These are phyloP conservation scores for Drosophila mercatorum DNA, from an alignment of 2,888 invertebrate genomes.

Conservation along the genomic window DNA sequence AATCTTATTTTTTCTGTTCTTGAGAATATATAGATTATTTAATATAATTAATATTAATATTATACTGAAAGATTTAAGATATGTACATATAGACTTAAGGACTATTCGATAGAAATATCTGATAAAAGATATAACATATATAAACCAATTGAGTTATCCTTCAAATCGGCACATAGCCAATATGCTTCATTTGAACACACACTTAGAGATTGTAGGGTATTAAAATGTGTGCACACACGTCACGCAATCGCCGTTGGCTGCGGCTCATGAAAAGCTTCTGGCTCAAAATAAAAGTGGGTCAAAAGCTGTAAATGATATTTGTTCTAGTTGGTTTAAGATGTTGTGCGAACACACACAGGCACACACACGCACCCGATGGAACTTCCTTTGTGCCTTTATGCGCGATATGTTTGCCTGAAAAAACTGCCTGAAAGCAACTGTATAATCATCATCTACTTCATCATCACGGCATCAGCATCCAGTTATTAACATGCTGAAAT, in stretches of 20 bases:
- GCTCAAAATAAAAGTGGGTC: slow-evolving; percentile 73
- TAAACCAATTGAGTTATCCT: neutral
- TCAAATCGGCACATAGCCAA: neutral
- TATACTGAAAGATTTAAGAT: too few species aligned
- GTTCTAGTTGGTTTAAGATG: slow-evolving; percentile 78
- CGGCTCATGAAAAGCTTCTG: slow-evolving; percentile 60
- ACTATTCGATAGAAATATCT: neutral
- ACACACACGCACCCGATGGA: neutral
- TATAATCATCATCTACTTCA: slow-evolving; percentile 49
- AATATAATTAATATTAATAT: too few species aligned
- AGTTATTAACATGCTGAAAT: slow-evolving; percentile 56
- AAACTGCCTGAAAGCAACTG: slow-evolving; percentile 39
- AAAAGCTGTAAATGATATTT: slow-evolving; percentile 80
- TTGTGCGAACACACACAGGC: slow-evolving; percentile 33
- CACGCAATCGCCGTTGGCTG: slow-evolving; percentile 60
- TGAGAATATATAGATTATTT: too few species aligned
- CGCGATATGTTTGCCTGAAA: slow-evolving; percentile 44
- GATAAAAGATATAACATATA: too few species aligned
- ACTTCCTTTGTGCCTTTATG: slow-evolving; percentile 46
- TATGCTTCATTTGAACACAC: neutral
- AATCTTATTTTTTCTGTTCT: too few species aligned
- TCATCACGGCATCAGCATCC: slow-evolving; percentile 8
- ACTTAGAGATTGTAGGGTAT: neutral
- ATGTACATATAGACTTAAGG: too few species aligned
- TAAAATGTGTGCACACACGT: slow-evolving; percentile 55